Percentiles rank a stretch among this genome's conserved stretches.
phyloP scores from a whole-genome alignment of 37 sponge, comb jelly and placozoan genomes.

The Axinella damicornis region DNA sequence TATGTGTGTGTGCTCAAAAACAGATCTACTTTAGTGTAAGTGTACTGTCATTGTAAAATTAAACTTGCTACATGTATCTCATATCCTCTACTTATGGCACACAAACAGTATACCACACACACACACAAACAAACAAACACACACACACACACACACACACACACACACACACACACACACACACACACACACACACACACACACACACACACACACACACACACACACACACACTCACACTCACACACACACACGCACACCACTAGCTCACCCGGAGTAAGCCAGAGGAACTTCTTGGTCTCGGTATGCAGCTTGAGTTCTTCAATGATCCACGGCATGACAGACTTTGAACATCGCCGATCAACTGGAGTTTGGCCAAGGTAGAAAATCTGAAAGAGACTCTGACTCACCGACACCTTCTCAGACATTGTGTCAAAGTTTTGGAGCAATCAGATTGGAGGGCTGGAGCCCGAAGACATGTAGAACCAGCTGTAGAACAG shows the following conservation, averaged over 20 bases:
- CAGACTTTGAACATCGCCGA: conserved; percentile 37
- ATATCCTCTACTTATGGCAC: no score
- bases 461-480: no score
- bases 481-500: no score
- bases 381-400: conserved; percentile 71
- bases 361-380: conserved; percentile 60
- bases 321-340: conserved; percentile 83
- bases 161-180: no score
- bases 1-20: background rate
- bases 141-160: no score
- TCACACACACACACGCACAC: conserved; percentile 17
- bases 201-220: conserved; percentile 43
- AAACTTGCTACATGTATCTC: no score
- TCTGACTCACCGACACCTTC: conserved; percentile 8
- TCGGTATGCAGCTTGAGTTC: conserved; percentile 59
- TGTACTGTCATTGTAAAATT: no score
- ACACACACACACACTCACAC: conserved; percentile 38
- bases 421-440: background rate
- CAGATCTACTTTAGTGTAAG: background rate
- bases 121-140: no score
- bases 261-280: conserved; percentile 51
- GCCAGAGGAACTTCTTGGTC: conserved; percentile 63
- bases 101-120: no score
- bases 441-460: no score
- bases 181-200: no score